phyloP scores from a whole-genome alignment of 2,113 vertebrate species.

The Corythornis cristatus region DNA sequence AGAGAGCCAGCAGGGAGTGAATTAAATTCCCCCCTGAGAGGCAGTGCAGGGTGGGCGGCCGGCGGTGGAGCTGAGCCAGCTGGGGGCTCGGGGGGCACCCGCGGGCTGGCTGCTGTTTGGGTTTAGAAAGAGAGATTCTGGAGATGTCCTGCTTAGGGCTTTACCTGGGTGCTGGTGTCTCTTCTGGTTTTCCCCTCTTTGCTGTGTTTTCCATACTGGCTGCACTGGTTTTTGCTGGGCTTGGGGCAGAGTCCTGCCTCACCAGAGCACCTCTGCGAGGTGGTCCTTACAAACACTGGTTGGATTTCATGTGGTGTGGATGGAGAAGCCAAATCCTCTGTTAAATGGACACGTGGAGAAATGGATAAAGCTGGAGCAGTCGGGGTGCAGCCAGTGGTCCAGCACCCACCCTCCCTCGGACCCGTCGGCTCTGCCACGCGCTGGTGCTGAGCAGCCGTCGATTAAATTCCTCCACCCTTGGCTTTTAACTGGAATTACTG shows the following conservation, averaged over 20 bases:
- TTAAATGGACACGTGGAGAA: accelerated
- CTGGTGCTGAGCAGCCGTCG: background rate
- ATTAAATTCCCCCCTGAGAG: constrained; percentile 70
- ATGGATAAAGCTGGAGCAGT: accelerated
- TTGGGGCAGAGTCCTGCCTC: background rate
- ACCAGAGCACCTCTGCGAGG: accelerated
- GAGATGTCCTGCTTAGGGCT: accelerated
- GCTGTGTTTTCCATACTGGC: background rate
- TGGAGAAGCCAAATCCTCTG: background rate
- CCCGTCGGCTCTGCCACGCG: background rate
- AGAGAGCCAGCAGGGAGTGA: constrained; percentile 63
- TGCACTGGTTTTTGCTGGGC: background rate
- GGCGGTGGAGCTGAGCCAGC: background rate
- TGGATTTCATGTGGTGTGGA: background rate
- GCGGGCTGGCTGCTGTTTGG: accelerated
- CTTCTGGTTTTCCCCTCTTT: background rate
- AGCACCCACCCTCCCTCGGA: background rate
- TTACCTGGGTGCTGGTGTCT: accelerated
- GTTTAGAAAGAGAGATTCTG: background rate
- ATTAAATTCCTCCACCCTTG: background rate
- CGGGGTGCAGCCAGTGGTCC: background rate
- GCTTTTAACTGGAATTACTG: constrained; percentile 50
- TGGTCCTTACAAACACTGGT: accelerated
- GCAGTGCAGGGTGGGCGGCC: background rate
- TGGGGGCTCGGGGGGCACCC: background rate